These are phyloP conservation scores for Meta bourneti DNA, from an alignment of 2,888 invertebrate species.

Conservation along the genomic window DNA sequence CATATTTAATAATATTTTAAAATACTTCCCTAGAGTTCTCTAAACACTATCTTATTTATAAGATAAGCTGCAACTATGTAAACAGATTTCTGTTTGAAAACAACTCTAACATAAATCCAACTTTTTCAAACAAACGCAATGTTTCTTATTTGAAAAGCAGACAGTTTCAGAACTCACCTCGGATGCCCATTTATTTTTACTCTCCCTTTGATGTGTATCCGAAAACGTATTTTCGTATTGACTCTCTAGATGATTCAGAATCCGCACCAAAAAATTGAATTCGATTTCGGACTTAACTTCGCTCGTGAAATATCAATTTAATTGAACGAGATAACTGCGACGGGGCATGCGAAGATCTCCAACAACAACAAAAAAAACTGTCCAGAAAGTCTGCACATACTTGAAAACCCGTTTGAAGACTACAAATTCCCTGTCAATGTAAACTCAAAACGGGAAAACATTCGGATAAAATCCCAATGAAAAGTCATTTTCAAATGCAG, in stretches of 20 bases:
- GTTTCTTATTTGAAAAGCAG: too few species aligned
- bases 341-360: not conserved
- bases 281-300: not conserved
- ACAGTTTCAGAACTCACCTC: not conserved
- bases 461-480: slow-evolving; percentile 7
- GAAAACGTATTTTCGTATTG: not conserved
- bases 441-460: slow-evolving; percentile 2
- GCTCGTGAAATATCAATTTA: not conserved
- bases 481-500: slow-evolving; percentile 24
- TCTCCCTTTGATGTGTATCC: not conserved
- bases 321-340: not conserved
- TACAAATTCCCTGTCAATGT: slow-evolving; percentile 22
- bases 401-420: not conserved
- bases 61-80: too few species aligned
- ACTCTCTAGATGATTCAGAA: not conserved
- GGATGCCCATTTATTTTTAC: not conserved
- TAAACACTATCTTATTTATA: too few species aligned
- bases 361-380: not conserved
- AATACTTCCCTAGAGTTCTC: too few species aligned
- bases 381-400: not conserved
- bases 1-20: too few species aligned
- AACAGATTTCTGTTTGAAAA: too few species aligned
- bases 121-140: too few species aligned
- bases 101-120: too few species aligned
- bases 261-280: not conserved